Evolutionary conservation across 2,797 vertebrate genomes (phyloP), one percentile per base, ranked within the genome.

Genomic region (Lacerta bilineata): DNA sequence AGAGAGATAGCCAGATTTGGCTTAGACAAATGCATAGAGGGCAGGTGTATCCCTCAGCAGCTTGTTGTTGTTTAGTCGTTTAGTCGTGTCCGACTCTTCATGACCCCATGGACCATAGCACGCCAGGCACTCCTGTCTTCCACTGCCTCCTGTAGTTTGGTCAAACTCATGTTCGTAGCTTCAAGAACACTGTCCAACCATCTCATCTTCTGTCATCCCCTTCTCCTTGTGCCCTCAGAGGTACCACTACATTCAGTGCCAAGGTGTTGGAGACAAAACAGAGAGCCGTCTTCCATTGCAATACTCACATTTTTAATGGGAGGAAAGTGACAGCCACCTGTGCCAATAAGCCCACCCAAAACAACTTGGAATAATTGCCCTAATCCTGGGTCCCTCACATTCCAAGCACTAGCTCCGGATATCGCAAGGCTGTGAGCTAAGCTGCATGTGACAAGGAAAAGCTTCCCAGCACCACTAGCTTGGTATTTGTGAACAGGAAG

Each of bases 81-180:
- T 13, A 50, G 50, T 50, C 0, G 11, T 50, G 50, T 50, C 50
- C 3, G 0, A 13, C 50, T 13, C 50, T 50, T 50, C 3, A 0
- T 50, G 50, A 50, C 50, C 11, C 50, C 50, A 50, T 50, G 50
- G 50, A 50, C 50, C 50, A 50, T 11, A 50, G 50, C 50, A 13
- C 11, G 50, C 50, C 50, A 50, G 50, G 50, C 50, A 50, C 46
- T 50, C 3, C 46, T 50, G 46, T 50, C 46, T 50, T 50, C 46
- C 46, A 13, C 50, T 50, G 50, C 50, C 50, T 50, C 50, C 50
- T 3, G 3, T 9, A 50, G 50, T 50, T 50, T 50, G 50, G 50
- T 50, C 50, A 50, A 50, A 50, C 50, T n/a, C n/a, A n/a, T n/a
- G n/a, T n/a, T n/a, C n/a, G n/a, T n/a, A n/a, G n/a, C n/a, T 50